These are phyloP conservation scores for Pipa parva DNA, from an alignment of 2,113 vertebrate species.

Conservation along the genomic window DNA sequence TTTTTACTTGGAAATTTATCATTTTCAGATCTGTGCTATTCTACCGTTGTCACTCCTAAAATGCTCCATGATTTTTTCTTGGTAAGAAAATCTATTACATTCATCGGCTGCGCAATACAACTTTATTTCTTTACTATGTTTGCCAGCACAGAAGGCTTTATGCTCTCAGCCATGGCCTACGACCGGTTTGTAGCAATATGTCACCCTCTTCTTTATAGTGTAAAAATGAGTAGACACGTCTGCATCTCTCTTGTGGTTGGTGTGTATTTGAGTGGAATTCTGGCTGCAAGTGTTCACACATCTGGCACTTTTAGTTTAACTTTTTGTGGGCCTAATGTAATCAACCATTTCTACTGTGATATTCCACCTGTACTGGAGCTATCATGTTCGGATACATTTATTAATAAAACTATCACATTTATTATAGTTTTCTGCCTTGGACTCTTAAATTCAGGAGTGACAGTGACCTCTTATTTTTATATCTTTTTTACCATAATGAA, in stretches of 20 bases:
- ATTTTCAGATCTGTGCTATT: conserved; percentile 29
- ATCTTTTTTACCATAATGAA: conserved; percentile 33
- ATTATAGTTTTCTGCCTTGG: conserved; percentile 18
- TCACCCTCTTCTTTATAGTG: conserved; percentile 22
- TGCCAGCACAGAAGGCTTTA: conserved; percentile 23
- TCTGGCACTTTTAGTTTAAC: conserved; percentile 13
- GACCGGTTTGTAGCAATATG: conserved; percentile 36
- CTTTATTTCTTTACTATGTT: conserved; percentile 31
- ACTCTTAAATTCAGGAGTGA: not conserved
- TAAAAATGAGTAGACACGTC: conserved; percentile 19
- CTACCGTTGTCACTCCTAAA: conserved; percentile 27
- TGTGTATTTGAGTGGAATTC: conserved; percentile 27
- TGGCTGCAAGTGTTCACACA: conserved; percentile 16
- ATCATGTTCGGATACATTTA: conserved; percentile 23
- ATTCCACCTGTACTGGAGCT: conserved; percentile 33
- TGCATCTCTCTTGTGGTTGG: not conserved
- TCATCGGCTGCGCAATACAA: conserved; percentile 23
- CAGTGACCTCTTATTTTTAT: conserved; percentile 22
- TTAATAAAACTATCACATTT: conserved; percentile 29
- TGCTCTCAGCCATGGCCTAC: conserved; percentile 32
- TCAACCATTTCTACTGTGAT: conserved; percentile 37
- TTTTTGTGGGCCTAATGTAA: conserved; percentile 32
- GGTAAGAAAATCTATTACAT: conserved; percentile 10
- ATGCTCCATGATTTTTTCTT: conserved; percentile 17
- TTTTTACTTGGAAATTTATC: conserved; percentile 33